phyloP scores from a whole-genome alignment of 2,797 vertebrate species.

The Calcarius lapponicus region DNA sequence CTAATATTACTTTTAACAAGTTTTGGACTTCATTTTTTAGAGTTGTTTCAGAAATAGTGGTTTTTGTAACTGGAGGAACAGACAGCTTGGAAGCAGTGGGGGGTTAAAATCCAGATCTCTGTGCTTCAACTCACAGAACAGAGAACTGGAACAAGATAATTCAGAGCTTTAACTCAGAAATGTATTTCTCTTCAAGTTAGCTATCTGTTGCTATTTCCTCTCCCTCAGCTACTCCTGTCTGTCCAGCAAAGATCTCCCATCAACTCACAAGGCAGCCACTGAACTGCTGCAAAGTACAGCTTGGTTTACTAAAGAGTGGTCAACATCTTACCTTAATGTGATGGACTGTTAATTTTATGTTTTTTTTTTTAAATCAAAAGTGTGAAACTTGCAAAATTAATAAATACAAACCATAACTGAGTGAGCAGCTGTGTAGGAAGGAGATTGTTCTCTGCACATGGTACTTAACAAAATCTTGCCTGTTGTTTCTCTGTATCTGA shows the following conservation, averaged over 20 bases:
- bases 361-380: background rate
- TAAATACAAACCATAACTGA: background rate
- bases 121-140: background rate
- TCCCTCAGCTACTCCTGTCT: background rate
- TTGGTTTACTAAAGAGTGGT: background rate
- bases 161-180: conserved; percentile 1
- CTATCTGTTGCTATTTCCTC: conserved; percentile 22
- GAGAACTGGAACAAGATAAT: background rate
- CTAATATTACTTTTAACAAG: background rate
- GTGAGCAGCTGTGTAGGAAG: background rate
- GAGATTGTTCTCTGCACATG: background rate
- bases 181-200: background rate
- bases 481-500: background rate
- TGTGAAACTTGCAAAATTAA: background rate
- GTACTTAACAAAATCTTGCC: background rate
- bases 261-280: background rate
- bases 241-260: background rate
- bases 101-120: conserved; percentile 21
- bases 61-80: background rate
- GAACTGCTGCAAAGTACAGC: background rate
- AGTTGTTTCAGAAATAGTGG: background rate
- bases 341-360: background rate
- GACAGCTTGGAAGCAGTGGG: background rate
- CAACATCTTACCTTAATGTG: background rate
- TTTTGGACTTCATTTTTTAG: background rate